phyloP scores from a whole-genome alignment of 1,140 invertebrate species.

The Nylanderia fulva region DNA sequence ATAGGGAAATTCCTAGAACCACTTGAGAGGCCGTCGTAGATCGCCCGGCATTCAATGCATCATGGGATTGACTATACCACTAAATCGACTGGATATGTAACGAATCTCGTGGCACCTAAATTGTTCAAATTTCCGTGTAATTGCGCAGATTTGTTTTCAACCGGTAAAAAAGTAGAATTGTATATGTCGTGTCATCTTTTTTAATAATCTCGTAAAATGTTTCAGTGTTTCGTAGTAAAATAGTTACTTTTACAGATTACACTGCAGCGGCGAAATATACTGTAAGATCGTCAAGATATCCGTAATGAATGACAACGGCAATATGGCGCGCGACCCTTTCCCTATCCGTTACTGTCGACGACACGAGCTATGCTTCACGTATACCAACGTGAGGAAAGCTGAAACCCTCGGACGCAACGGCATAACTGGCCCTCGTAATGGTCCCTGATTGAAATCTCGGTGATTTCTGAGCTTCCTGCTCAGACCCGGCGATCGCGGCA shows the following conservation, averaged over 20 bases:
- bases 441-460: slow-evolving; percentile 79
- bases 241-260: not conserved
- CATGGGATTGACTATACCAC: slow-evolving; percentile 43
- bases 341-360: slow-evolving; percentile 36
- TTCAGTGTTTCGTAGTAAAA: slow-evolving; percentile 12
- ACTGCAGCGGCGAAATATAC: slow-evolving; percentile 33
- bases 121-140: slow-evolving; percentile 62
- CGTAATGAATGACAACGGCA: slow-evolving; percentile 68
- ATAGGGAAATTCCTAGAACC: slow-evolving; percentile 60
- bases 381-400: slow-evolving; percentile 55
- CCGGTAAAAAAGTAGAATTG: not conserved
- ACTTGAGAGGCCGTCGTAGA: slow-evolving; percentile 45
- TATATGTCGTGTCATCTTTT: not conserved
- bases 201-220: not conserved
- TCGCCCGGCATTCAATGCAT: slow-evolving; percentile 55
- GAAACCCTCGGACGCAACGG: slow-evolving; percentile 52
- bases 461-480: slow-evolving; percentile 74
- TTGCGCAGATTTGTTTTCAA: not conserved
- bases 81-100: slow-evolving; percentile 54
- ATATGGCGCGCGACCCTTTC: slow-evolving; percentile 55
- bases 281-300: slow-evolving; percentile 70
- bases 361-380: slow-evolving; percentile 47
- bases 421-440: slow-evolving; percentile 73
- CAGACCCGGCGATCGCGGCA: not conserved
- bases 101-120: slow-evolving; percentile 60